Percentiles rank a stretch among this genome's conserved stretches.
These are phyloP conservation scores for Drosophila cognata DNA, from an alignment of 2,888 invertebrate species.

Conservation along the genomic window DNA sequence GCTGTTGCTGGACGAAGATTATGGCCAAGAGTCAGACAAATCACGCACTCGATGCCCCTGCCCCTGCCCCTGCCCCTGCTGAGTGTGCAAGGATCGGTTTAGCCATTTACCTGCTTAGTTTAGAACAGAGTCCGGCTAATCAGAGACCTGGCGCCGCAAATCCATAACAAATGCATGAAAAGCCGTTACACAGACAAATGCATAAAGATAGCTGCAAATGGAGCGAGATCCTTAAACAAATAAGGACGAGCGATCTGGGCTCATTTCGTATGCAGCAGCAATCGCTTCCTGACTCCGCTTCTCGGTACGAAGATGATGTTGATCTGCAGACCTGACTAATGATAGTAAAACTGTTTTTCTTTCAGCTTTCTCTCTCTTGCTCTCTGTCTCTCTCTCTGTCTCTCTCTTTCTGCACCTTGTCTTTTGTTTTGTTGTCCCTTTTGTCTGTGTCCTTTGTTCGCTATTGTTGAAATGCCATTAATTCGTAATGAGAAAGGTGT, in stretches of 20 bases:
- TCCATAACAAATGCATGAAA: slow-evolving; percentile 74
- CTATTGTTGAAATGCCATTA: slow-evolving; percentile 71
- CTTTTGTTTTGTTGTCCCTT: slow-evolving; percentile 44
- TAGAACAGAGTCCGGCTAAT: slow-evolving; percentile 37
- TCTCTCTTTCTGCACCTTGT: slow-evolving; percentile 52
- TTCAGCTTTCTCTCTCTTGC: slow-evolving; percentile 31
- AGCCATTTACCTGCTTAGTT: slow-evolving; percentile 52
- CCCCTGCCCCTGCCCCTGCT: slow-evolving; percentile 29
- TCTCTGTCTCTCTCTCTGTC: slow-evolving; percentile 10
- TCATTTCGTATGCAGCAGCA: slow-evolving; percentile 72
- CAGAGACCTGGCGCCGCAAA: slow-evolving; percentile 81
- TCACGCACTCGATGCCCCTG: slow-evolving; percentile 53
- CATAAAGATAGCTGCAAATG: slow-evolving; percentile 45
- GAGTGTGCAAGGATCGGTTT: slow-evolving; percentile 29
- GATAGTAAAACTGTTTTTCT: slow-evolving; percentile 73
- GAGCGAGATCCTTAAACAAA: slow-evolving; percentile 61
- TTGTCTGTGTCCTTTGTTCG: slow-evolving; percentile 50
- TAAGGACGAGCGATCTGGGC: slow-evolving; percentile 17
- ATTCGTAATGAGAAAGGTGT: slow-evolving; percentile 83
- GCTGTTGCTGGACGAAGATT: slow-evolving; percentile 47
- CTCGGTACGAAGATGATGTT: slow-evolving; percentile 44
- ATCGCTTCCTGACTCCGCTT: slow-evolving; percentile 36
- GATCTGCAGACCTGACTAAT: slow-evolving; percentile 62
- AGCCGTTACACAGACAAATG: slow-evolving; percentile 76
- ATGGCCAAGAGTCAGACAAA: slow-evolving; percentile 62